Base-by-base conservation (phyloP, 1,140 invertebrate species). In the Chymomyza costata region DNA sequence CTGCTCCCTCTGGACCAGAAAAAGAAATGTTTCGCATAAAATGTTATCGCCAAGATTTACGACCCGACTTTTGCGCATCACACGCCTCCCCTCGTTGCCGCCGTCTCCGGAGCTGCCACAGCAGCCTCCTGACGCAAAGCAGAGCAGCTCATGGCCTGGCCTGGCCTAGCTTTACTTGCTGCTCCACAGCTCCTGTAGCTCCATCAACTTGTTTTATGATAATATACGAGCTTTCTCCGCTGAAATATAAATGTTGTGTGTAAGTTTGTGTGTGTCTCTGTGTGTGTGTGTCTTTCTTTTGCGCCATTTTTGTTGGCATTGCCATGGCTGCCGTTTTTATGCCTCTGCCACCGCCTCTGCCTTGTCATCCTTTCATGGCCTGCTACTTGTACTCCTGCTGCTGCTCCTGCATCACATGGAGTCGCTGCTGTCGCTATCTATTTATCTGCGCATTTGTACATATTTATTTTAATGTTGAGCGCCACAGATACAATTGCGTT, bases 11-110 rank as follows among this genome's bases (percentile, higher is more conserved):
- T 80, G 73, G 73, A 80, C 73, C 73, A 80, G 67, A 78, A 81
- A 81, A 84, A 83, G 83, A 84, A 85, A 83, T 84, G 84, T 85
- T 85, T 85, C 84, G 84, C 84, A 85, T 85, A 85, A 85, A 85
- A 83, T 84, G 83, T 85, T 85, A 85, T 85, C 84, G 76, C 67
- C 60, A 85, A 85, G 84, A 85, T 85, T 85, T 85, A 85, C 84
- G 84, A 85, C 78, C 84, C 83, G 84, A 85, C 84, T 85, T 85
- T 85, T 85, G 81, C 84, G 84, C 83, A 85, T 85, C 84, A 83
- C 73, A 80, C 68, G 65, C 65, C 69, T 52, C 25, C 50, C 56
- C 60, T n/a, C 15, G 8, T 8, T 6, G 15, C 7, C 15, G n/a
- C 41, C 44, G 1, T 19, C 45, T 31, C 52, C 39, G 15, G 11